These are phyloP conservation scores for Petrolisthes cinctipes DNA, from an alignment of 2,888 invertebrate species.

Conservation along the genomic window DNA sequence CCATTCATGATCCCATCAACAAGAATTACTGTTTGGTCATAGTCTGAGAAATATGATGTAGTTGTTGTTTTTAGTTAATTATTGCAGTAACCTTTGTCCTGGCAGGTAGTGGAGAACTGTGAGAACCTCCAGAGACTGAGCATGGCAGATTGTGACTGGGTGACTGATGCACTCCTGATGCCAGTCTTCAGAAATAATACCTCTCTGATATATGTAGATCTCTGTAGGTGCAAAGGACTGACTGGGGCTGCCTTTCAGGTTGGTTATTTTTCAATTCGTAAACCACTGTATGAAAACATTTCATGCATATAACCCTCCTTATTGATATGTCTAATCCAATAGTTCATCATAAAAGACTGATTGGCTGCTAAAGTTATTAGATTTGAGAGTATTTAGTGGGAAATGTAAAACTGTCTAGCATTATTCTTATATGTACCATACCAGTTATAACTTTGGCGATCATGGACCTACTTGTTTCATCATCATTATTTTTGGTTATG, in stretches of 20 bases:
- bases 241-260: slow-evolving; percentile 23
- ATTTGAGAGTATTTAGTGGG: too few species aligned
- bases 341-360: too few species aligned
- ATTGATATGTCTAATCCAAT: too few species aligned
- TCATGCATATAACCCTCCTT: too few species aligned
- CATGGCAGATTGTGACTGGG: not conserved
- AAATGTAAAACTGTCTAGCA: not conserved
- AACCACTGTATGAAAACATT: not conserved
- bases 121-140: not conserved
- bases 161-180: slow-evolving; percentile 15
- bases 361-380: too few species aligned
- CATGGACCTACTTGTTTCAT: too few species aligned
- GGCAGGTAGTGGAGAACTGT: not conserved
- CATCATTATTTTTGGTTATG: too few species aligned
- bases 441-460: too few species aligned
- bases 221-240: slow-evolving; percentile 11
- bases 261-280: not conserved
- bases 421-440: not conserved
- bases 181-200: slow-evolving; percentile 10
- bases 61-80: not conserved
- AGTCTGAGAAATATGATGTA: not conserved
- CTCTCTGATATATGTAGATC: slow-evolving; percentile 6
- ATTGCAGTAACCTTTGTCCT: not conserved
- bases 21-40: too few species aligned
- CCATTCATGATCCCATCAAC: too few species aligned